A percentile compares a stretch with the other conserved stretches of the same genome.
phyloP scores from a whole-genome alignment of 2,797 vertebrate species.

The Thripadectes ignobilis region DNA sequence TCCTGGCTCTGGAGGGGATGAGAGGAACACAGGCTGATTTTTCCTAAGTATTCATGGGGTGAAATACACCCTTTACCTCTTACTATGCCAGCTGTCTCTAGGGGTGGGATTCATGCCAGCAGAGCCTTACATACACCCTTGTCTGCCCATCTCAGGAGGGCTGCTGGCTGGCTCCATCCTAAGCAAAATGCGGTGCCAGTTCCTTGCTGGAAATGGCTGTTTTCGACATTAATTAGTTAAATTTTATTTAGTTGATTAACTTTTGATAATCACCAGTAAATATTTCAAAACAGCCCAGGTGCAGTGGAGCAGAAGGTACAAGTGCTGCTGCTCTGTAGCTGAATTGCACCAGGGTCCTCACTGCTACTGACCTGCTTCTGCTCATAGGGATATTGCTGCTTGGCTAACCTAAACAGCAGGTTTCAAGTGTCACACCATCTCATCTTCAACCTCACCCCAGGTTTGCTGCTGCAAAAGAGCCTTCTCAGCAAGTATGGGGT shows the following conservation, averaged over 20 bases:
- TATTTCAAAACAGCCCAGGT: background rate
- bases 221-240: background rate
- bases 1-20: background rate
- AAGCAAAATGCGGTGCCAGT: rapidly evolving
- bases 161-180: background rate
- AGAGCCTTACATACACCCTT: background rate
- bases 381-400: background rate
- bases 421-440: background rate
- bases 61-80: background rate
- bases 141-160: rapidly evolving
- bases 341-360: rapidly evolving
- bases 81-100: background rate
- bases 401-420: background rate
- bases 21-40: background rate
- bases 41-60: background rate
- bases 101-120: rapidly evolving
- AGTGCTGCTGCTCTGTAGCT: background rate
- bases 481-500: background rate
- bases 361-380: background rate
- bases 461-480: background rate
- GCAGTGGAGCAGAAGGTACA: background rate
- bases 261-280: background rate
- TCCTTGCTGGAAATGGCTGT: background rate
- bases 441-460: background rate
- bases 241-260: background rate